phyloP scores from a whole-genome alignment of 2,888 invertebrate genomes.

The Lacanobia wlatinum region DNA sequence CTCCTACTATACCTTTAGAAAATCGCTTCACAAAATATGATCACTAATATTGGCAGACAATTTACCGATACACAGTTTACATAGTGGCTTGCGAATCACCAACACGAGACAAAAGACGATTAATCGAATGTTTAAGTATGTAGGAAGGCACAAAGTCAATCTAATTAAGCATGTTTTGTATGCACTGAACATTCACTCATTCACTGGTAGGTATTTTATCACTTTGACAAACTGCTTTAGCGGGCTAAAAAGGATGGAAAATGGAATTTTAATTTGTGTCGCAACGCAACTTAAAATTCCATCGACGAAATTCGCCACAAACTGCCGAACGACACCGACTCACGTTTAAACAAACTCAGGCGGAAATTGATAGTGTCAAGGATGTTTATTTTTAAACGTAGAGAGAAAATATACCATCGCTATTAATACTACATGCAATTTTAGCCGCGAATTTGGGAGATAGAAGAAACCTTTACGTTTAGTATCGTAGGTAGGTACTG shows the following conservation, averaged over 20 bases:
- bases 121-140: neutral
- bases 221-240: neutral
- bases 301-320: neutral
- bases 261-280: too few species aligned
- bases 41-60: too few species aligned
- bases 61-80: too few species aligned
- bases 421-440: neutral
- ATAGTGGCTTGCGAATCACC: neutral
- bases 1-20: too few species aligned
- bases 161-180: too few species aligned
- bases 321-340: neutral
- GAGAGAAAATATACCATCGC: neutral
- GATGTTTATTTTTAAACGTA: slow-evolving; percentile 12
- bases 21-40: too few species aligned
- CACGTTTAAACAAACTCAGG: neutral
- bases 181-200: neutral
- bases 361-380: neutral
- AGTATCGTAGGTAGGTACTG: too few species aligned
- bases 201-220: neutral
- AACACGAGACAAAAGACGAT: neutral
- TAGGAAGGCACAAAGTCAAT: too few species aligned
- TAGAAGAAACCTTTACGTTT: neutral
- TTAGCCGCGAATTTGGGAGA: neutral
- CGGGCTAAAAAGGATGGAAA: too few species aligned
- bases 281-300: too few species aligned